A percentile compares a stretch with the other conserved stretches of the same genome.
phyloP scores from a whole-genome alignment of 2,888 invertebrate species.

The Chymomyza procnemis region DNA sequence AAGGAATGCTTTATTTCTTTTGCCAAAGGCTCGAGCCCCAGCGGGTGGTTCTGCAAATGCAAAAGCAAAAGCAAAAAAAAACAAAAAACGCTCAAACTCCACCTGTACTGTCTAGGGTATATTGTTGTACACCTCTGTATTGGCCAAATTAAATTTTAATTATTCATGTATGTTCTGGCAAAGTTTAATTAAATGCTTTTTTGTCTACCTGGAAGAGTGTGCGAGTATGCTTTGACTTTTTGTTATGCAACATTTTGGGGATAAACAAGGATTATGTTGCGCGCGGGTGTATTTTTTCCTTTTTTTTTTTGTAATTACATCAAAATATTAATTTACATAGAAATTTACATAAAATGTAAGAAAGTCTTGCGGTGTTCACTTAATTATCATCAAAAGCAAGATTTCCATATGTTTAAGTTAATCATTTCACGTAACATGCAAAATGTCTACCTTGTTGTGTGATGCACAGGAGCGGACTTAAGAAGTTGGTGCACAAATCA shows the following conservation, averaged over 20 bases:
- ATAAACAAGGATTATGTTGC: slow-evolving; percentile 40
- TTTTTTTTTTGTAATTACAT: slow-evolving; percentile 52
- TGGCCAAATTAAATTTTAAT: slow-evolving; percentile 68
- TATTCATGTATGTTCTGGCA: slow-evolving; percentile 64
- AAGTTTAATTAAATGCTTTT: slow-evolving; percentile 68
- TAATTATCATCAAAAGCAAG: background rate
- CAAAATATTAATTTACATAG: slow-evolving; percentile 50
- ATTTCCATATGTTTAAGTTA: background rate
- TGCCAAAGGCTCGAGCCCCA: slow-evolving; percentile 25
- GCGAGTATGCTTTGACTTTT: background rate
- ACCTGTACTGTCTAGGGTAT: background rate
- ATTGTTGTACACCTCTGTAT: slow-evolving; percentile 40
- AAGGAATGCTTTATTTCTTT: slow-evolving; percentile 55
- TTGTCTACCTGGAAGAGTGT: slow-evolving; percentile 1
- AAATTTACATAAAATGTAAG: background rate
- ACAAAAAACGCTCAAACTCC: slow-evolving; percentile 1
- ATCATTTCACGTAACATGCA: background rate
- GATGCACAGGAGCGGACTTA: too few species aligned
- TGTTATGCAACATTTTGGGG: background rate
- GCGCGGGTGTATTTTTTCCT: too few species aligned
- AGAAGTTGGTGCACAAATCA: too few species aligned
- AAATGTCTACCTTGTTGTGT: background rate
- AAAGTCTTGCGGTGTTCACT: background rate
- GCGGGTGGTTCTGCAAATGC: slow-evolving; percentile 31
- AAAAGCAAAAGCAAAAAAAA: too few species aligned